These are phyloP conservation scores for Nephrotoma flavescens DNA, from an alignment of 2,888 invertebrate genomes.

Conservation along the genomic window DNA sequence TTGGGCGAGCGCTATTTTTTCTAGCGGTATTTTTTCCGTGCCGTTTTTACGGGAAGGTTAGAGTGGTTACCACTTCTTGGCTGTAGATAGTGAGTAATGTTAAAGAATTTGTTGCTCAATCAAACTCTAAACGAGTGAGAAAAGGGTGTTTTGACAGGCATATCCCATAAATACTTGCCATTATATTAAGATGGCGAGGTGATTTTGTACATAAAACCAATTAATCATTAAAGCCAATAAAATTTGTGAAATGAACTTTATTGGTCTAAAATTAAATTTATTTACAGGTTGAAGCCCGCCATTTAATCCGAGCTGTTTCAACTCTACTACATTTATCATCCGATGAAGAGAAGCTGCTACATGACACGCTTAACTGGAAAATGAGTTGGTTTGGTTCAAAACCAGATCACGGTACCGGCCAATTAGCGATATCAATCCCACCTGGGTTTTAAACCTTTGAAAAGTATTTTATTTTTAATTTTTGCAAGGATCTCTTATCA, in stretches of 20 bases:
- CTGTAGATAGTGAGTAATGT: too few species aligned
- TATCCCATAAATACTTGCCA: too few species aligned
- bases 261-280: background rate
- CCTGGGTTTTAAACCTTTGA: slow-evolving; percentile 31
- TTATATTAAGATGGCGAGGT: too few species aligned
- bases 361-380: slow-evolving; percentile 34
- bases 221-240: too few species aligned
- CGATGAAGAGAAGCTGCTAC: slow-evolving; percentile 74
- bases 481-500: background rate
- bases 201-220: too few species aligned
- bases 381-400: slow-evolving; percentile 38
- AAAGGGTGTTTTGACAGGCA: too few species aligned
- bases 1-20: too few species aligned
- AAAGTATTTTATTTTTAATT: background rate
- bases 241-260: background rate
- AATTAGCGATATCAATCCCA: slow-evolving; percentile 39
- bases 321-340: slow-evolving; percentile 67
- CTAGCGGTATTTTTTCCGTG: too few species aligned
- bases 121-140: too few species aligned
- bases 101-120: too few species aligned
- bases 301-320: slow-evolving; percentile 76
- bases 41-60: too few species aligned
- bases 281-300: slow-evolving; percentile 56
- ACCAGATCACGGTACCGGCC: slow-evolving; percentile 39
- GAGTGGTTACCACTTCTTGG: too few species aligned